Evolutionary conservation across 2,113 vertebrate genomes (phyloP).

Genomic region (Crotalus tigris): DNA sequence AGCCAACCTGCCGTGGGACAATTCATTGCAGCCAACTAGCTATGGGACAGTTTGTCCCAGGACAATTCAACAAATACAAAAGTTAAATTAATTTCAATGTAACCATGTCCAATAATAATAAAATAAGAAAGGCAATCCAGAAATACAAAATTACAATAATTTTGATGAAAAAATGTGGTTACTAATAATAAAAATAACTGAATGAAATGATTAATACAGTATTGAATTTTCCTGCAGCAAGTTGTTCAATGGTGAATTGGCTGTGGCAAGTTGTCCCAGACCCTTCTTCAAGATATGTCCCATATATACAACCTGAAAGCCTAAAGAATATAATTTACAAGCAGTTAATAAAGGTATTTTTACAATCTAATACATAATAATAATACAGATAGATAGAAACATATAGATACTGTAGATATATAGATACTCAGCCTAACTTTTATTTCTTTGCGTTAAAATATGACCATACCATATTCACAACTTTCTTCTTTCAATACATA

Average conservation of each 20-base stretch:
- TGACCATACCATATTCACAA: not conserved
- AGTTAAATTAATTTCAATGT: not conserved
- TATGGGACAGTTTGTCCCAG: no score
- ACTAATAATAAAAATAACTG: not conserved
- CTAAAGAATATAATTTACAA: not conserved
- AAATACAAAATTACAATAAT: not conserved
- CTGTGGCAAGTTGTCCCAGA: no score
- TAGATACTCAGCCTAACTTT: not conserved
- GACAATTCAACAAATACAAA: no score
- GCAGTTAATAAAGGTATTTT: not conserved
- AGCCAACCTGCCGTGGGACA: no score
- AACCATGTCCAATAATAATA: not conserved
- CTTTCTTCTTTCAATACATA: constrained; percentile 31
- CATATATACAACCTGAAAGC: not conserved
- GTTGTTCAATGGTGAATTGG: not conserved
- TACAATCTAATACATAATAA: not conserved
- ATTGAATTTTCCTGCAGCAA: not conserved
- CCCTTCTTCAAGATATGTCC: not conserved
- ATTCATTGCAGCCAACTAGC: no score
- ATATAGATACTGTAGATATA: no score
- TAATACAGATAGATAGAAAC: not conserved
- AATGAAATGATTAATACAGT: not conserved
- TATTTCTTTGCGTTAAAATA: not conserved
- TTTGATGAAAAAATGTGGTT: not conserved
- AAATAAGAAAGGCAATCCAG: not conserved